These are phyloP conservation scores for Chauna torquata DNA, from an alignment of 2,113 vertebrate genomes.

Conservation along the genomic window DNA sequence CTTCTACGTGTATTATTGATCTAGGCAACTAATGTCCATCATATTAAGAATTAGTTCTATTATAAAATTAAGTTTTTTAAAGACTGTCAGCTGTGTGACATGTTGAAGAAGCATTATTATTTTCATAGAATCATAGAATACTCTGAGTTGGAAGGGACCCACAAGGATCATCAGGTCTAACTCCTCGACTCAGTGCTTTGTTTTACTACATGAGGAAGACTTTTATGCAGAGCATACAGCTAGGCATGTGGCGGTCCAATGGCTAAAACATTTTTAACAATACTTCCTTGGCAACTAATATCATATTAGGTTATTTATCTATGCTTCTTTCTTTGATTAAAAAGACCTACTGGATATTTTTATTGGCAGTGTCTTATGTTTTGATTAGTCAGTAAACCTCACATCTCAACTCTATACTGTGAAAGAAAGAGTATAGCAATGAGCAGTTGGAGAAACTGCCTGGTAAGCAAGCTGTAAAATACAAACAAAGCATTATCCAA, in stretches of 20 bases:
- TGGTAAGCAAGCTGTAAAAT: slow-evolving; percentile 16
- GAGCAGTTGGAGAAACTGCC: background rate
- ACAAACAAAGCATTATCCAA: slow-evolving; percentile 21
- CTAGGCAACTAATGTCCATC: background rate
- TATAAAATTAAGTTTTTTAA: background rate
- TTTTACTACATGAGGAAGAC: no score
- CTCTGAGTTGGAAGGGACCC: no score
- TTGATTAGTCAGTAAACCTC: background rate
- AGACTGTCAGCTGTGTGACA: background rate
- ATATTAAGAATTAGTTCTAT: background rate
- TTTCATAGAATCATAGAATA: no score
- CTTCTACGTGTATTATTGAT: background rate
- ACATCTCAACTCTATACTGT: background rate
- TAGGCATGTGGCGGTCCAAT: background rate
- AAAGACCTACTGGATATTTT: background rate
- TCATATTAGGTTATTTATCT: background rate
- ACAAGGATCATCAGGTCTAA: no score
- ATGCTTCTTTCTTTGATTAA: background rate
- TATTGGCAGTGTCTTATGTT: background rate
- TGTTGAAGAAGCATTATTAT: background rate
- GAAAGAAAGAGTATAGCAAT: background rate
- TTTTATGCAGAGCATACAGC: background rate
- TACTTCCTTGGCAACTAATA: background rate
- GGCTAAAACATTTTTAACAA: background rate
- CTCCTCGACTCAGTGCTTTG: no score